phyloP scores from a whole-genome alignment of 2,113 vertebrate genomes.

The Heterotilapia buettikoferi region DNA sequence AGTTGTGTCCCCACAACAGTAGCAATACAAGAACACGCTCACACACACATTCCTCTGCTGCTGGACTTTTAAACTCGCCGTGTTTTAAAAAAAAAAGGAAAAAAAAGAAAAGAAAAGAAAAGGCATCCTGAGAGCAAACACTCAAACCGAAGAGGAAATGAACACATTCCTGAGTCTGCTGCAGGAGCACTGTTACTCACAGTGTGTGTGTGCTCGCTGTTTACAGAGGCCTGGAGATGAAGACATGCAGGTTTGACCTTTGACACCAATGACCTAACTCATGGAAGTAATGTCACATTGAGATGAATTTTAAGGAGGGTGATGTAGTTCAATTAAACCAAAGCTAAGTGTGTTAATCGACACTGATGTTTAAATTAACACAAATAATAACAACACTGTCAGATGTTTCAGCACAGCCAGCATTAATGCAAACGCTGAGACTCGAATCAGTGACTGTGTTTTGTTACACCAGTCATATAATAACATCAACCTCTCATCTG shows the following conservation, averaged over 20 bases:
- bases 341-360: background rate
- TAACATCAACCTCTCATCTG: background rate
- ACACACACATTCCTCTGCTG: background rate
- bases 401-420: background rate
- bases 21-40: background rate
- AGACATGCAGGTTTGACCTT: background rate
- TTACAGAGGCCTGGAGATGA: background rate
- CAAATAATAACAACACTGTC: background rate
- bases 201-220: background rate
- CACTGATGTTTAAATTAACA: background rate
- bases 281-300: background rate
- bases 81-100: background rate
- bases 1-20: background rate
- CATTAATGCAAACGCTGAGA: background rate
- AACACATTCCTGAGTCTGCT: constrained; percentile 37
- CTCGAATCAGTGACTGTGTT: background rate
- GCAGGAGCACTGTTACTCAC: background rate
- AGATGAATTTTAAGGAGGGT: background rate
- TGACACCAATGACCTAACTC: background rate
- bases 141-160: constrained; percentile 39
- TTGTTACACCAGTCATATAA: rapidly evolving
- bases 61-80: background rate
- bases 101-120: background rate
- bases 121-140: background rate
- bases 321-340: background rate